Evolutionary conservation across 2,113 vertebrate species (phyloP).

Genomic region (Zootoca vivipara): DNA sequence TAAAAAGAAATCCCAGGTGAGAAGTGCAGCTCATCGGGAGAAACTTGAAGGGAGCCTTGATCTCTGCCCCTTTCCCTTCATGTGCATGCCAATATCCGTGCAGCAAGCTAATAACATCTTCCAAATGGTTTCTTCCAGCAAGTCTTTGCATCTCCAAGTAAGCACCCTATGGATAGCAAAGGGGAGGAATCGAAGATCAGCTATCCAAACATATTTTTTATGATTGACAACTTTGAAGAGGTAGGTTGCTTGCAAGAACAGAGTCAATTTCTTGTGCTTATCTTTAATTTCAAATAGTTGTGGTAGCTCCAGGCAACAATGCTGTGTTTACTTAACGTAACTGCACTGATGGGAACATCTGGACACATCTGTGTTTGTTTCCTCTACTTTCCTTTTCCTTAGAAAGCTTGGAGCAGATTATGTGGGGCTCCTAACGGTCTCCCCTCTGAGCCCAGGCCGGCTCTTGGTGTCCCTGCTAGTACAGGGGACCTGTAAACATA

Average conservation of each 20-base stretch:
- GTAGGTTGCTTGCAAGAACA: constrained; percentile 67
- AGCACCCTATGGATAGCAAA: constrained; percentile 99
- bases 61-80: not conserved
- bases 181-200: constrained; percentile 99
- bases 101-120: accelerated
- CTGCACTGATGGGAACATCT: not conserved
- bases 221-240: constrained; percentile 99
- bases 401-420: not conserved
- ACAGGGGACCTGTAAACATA: too few relatives aligned
- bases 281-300: not conserved
- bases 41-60: not conserved
- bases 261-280: not conserved
- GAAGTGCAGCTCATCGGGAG: not conserved
- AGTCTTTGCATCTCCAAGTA: constrained; percentile 97
- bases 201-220: constrained; percentile 99
- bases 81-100: not conserved
- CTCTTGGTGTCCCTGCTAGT: not conserved
- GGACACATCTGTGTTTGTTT: not conserved
- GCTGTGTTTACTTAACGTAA: not conserved
- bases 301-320: not conserved
- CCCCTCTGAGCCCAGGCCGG: too few relatives aligned
- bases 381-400: not conserved
- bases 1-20: constrained; percentile 97
- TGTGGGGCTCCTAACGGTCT: not conserved
- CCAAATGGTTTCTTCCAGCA: constrained; percentile 77